Evolutionary conservation across 1,140 invertebrate species (phyloP).

Genomic region (Pristionchus pacificus): DNA sequence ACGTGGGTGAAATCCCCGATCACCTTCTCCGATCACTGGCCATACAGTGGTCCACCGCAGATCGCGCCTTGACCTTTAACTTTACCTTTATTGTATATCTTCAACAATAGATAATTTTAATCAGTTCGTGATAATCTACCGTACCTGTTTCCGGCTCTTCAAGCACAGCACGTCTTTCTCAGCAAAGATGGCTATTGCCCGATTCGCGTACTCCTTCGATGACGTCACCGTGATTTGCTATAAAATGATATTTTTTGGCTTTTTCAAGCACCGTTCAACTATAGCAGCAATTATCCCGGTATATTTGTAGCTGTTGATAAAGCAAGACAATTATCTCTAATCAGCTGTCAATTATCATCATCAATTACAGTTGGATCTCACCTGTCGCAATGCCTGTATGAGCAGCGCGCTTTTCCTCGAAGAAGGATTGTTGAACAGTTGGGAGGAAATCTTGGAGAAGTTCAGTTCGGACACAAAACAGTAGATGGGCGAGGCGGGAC

Average conservation of each 20-base stretch:
- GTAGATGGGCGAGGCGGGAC: neutral
- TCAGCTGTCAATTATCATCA: neutral
- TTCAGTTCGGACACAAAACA: neutral
- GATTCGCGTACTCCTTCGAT: neutral
- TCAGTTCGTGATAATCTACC: neutral
- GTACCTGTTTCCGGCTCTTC: neutral
- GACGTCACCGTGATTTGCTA: neutral
- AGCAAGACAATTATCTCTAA: no score
- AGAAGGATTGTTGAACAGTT: neutral
- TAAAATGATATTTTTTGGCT: no score
- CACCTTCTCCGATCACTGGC: no score
- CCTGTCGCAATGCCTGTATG: neutral
- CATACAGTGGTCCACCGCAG: no score
- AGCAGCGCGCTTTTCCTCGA: neutral
- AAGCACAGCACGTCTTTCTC: neutral
- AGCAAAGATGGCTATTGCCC: neutral
- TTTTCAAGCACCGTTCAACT: no score
- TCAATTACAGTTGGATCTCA: neutral
- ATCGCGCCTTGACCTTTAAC: no score
- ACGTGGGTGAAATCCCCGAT: no score
- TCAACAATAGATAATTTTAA: no score
- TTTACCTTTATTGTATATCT: no score
- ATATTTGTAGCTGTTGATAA: no score
- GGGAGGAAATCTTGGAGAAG: neutral
- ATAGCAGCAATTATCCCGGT: no score